Base-by-base conservation (phyloP, 2,113 vertebrate genomes). In the Mobula birostris region DNA sequence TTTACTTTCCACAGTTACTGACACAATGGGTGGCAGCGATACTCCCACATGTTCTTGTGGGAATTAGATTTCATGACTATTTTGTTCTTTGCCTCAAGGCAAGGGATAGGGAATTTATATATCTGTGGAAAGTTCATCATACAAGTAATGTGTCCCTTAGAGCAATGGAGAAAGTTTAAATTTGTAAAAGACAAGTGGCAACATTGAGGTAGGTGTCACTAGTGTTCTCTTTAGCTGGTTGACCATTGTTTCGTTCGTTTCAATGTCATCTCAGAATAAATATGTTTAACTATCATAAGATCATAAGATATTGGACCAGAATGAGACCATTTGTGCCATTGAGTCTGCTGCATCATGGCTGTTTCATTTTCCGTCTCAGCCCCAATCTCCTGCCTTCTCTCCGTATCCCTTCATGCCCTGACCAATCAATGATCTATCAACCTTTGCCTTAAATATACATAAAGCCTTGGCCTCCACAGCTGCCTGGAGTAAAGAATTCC, bases 1-100 rank as follows among this genome's bases (percentile, higher is more conserved):
- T 90, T 66, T 66, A 90, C 61, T 90, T 90, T 66, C 85, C n/a
- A 5, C 58, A 66, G 29, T 66, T n/a, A 88, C 29, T 88, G 85
- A 17, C 61, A 68, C 61, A 90, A 90, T 90, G 85, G 68, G 63
- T 90, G 85, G 29, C 85, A 90, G 61, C 6, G 15, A 66, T 61
- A 90, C 85, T 90, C 85, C 85, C 85, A 90, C 85, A 90, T 63
- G 61, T 90, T 63, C 61, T 90, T n/a, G 15, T 66, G 85, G n/a
- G 85, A 90, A 90, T 32, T 66, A 68, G 61, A 68, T 90, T 90
- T 90, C 61, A 68, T 63, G 85, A 66, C 14, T 66, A 90, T 90
- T 90, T 90, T 90, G n/a, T 68, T 90, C 61, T 8, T 32, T 66
- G 85, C n/a, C 85, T 36, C 14, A 15, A 63, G 83, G 58, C 56